These are phyloP conservation scores for Bellardia bayeri DNA, from an alignment of 2,888 invertebrate genomes.

Conservation along the genomic window DNA sequence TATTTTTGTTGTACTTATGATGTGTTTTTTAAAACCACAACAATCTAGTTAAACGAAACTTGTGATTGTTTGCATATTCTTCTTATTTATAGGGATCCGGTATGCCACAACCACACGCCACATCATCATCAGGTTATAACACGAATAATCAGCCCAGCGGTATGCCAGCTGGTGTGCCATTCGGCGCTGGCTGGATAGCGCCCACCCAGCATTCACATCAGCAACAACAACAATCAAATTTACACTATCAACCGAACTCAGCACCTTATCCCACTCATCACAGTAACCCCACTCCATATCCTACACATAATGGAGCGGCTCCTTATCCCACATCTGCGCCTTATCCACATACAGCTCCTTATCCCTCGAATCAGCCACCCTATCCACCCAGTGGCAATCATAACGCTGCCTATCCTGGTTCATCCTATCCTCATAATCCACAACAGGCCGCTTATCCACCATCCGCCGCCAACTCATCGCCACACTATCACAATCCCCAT, in stretches of 20 bases:
- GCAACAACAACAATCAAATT: slow-evolving; percentile 74
- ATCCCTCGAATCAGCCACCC: slow-evolving; percentile 72
- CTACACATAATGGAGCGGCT: slow-evolving; percentile 28
- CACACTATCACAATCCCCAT: slow-evolving; percentile 71
- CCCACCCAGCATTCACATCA: slow-evolving; percentile 78
- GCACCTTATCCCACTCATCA: slow-evolving; percentile 61
- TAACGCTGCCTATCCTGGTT: slow-evolving; percentile 75
- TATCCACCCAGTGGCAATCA: slow-evolving; percentile 67
- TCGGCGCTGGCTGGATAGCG: slow-evolving; percentile 82
- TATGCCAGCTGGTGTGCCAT: slow-evolving; percentile 78
- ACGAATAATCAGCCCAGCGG: slow-evolving; percentile 71
- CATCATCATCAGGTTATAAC: slow-evolving; percentile 76
- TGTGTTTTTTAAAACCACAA: slow-evolving; percentile 9
- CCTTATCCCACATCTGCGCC: slow-evolving; percentile 59
- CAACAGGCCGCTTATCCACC: slow-evolving; percentile 72
- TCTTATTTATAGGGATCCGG: slow-evolving; percentile 83
- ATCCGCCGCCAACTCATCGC: slow-evolving; percentile 69
- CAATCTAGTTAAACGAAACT: slow-evolving; percentile 19
- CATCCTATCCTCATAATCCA: slow-evolving; percentile 76
- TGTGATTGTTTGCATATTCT: slow-evolving; percentile 62
- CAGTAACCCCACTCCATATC: slow-evolving; percentile 54
- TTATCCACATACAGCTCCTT: slow-evolving; percentile 72
- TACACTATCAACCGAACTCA: slow-evolving; percentile 61
- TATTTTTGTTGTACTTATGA: slow-evolving; percentile 6
- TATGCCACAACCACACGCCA: slow-evolving; percentile 80